These are phyloP conservation scores for Aphodius sticticus DNA, from an alignment of 2,888 invertebrate genomes.

Conservation along the genomic window DNA sequence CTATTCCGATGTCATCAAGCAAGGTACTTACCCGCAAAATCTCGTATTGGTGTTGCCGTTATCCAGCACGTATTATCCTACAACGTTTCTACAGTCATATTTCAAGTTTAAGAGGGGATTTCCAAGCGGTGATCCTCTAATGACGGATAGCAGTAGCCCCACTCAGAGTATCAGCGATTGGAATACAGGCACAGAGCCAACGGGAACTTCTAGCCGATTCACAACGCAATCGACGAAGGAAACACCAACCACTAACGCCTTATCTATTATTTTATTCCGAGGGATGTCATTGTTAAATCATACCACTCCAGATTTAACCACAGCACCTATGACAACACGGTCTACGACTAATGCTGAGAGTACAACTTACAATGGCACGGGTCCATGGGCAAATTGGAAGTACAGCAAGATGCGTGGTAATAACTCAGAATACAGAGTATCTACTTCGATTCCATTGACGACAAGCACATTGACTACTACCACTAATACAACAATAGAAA, in stretches of 20 bases:
- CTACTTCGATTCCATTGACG: not conserved
- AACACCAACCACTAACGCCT: not conserved
- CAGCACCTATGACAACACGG: not conserved
- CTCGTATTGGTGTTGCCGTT: not conserved
- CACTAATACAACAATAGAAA: not conserved
- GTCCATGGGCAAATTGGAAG: not conserved
- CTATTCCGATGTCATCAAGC: not conserved
- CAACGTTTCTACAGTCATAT: not conserved
- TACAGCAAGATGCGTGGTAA: not conserved
- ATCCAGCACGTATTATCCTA: not conserved
- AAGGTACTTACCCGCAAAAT: not conserved
- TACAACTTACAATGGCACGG: not conserved
- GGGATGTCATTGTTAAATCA: not conserved
- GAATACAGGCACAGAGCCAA: slow-evolving; percentile 14
- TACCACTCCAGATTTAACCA: not conserved
- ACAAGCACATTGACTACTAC: not conserved
- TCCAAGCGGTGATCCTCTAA: not conserved
- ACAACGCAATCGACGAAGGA: not conserved
- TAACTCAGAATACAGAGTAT: not conserved
- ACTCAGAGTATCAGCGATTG: slow-evolving; percentile 7
- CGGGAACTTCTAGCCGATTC: not conserved
- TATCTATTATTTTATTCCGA: not conserved
- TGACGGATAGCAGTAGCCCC: not conserved
- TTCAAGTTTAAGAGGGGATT: not conserved
- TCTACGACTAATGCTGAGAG: not conserved